phyloP scores from a whole-genome alignment of 2,113 vertebrate genomes.

The Onychostoma macrolepis region DNA sequence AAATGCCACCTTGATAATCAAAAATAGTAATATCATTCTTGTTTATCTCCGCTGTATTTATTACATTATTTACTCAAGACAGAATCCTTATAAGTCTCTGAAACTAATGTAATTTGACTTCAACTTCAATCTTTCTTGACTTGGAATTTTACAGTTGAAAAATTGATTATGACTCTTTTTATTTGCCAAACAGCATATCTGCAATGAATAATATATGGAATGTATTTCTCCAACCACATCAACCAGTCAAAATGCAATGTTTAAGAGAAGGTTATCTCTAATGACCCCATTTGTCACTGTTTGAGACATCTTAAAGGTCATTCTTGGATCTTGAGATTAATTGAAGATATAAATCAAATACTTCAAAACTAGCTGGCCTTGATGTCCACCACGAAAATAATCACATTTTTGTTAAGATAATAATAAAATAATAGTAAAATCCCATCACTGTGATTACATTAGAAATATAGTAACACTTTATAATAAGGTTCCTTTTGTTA shows the following conservation, averaged over 20 bases:
- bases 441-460: background rate
- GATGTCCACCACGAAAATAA: conserved; percentile 50
- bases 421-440: background rate
- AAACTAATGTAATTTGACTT: background rate
- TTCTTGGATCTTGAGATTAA: conserved; percentile 58
- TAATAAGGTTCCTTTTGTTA: no score
- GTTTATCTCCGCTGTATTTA: background rate
- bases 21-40: background rate
- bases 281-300: conserved; percentile 62
- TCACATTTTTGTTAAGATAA: conserved; percentile 49
- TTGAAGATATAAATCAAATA: conserved; percentile 60
- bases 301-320: conserved; percentile 72
- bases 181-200: background rate
- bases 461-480: no score
- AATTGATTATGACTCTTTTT: background rate
- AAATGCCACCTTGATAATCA: conserved; percentile 22
- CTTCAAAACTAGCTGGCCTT: conserved; percentile 46
- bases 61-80: background rate
- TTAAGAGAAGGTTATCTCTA: conserved; percentile 65
- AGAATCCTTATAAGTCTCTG: background rate
- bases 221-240: conserved; percentile 34
- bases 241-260: conserved; percentile 46
- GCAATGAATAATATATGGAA: background rate
- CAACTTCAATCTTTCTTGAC: background rate
- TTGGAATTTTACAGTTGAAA: conserved; percentile 18